Base-by-base conservation (phyloP, 2,888 invertebrate species). In the Tenthredo distinguenda region DNA sequence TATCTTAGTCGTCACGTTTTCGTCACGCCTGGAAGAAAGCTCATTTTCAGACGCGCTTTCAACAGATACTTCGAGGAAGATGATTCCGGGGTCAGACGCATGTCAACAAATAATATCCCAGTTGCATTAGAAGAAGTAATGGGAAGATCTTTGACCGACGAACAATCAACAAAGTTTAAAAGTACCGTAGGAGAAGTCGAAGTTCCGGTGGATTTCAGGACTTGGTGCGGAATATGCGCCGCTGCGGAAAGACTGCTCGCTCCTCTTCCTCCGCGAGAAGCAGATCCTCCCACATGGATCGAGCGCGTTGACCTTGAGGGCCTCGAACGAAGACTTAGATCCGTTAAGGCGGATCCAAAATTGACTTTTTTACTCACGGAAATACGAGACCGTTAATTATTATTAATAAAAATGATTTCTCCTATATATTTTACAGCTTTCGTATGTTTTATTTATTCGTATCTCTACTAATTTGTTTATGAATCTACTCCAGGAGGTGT, bases 181-280 rank as follows among this genome's bases (percentile, higher is more conserved):
- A 88, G 88, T 1, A 90, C 95, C 37, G 94, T 96, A 89, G 94
- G 93, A 0, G 94, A 89, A 3, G 91, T 94, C 26, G 91, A 92
- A 1, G 94, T 94, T 40, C 93, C 94, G 0, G 90, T 96, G 72
- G 96, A 96, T 90, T 97, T 97, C 92, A 95, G 97, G 34, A 95
- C 96, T 0, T 98, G 97, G 96, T 97, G 97, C 90, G 97, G 97
- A 0, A 93, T 98, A 58, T 96, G 97, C 87, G 97, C 97, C 0
- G 94, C 97, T 84, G 96, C 96, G 87, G 98, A 98, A 92, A 94
- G 98, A 83, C 94, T 96, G 88, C 94, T 96, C 74, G 96, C 96
- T 65, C 93, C 95, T 0, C 94, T 96, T 47, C 95, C 95, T 34
- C 90, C 94, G 7, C 94, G 95, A 87, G 95, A 95, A 1, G 93